These are phyloP conservation scores for Brachionus calyciflorus DNA, from an alignment of 1,140 invertebrate genomes.

Conservation along the genomic window DNA sequence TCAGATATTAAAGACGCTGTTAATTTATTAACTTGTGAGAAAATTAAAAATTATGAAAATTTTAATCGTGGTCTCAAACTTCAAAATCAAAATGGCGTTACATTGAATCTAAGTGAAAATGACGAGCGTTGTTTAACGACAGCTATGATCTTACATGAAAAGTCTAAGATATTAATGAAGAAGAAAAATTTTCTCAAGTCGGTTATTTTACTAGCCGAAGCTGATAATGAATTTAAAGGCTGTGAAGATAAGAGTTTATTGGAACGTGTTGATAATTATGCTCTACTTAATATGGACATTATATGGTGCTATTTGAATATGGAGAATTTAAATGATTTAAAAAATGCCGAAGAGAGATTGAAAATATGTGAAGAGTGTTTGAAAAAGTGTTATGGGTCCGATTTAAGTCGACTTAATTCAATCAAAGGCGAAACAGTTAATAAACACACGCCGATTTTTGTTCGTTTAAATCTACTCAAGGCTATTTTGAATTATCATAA, in stretches of 20 bases:
- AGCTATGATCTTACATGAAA: conserved; percentile 74
- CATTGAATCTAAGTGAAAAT: neutral
- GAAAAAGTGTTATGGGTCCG: conserved; percentile 68
- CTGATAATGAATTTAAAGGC: conserved; percentile 68
- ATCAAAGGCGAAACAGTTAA: conserved; percentile 61
- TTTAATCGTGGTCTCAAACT: neutral
- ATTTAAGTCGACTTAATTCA: conserved; percentile 68
- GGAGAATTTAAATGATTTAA: conserved; percentile 68
- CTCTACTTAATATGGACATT: conserved; percentile 74
- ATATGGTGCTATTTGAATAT: conserved; percentile 78
- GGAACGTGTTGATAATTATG: conserved; percentile 73
- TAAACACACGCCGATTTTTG: conserved; percentile 37
- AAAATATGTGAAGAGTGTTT: conserved; percentile 68
- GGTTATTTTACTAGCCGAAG: conserved; percentile 71
- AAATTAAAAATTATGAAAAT: neutral
- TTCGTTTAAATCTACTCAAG: conserved; percentile 27
- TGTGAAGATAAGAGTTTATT: conserved; percentile 4
- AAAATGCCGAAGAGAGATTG: conserved; percentile 68
- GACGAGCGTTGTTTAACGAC: conserved; percentile 63
- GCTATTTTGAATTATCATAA: conserved; percentile 30
- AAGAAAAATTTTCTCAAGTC: conserved; percentile 68
- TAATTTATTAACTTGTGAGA: neutral
- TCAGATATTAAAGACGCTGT: conserved; percentile 20
- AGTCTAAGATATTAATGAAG: conserved; percentile 69
- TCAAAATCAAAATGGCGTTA: conserved; percentile 35